Conservation (phyloP, 1,140 invertebrate genomes). For the Copidosoma floridanum region DNA sequence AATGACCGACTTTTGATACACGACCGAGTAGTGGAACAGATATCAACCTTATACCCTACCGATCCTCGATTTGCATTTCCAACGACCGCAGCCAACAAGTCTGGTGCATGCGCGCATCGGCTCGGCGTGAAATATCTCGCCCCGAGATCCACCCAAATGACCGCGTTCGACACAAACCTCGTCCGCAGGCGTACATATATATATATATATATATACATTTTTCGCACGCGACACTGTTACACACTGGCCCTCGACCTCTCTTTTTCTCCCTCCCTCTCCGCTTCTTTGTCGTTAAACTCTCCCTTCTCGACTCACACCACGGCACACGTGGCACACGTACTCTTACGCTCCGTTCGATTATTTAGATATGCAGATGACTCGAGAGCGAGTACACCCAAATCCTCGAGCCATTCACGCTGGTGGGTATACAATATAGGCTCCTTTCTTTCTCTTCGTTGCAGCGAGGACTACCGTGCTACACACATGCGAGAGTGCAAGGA, state of each 20-base stretch:
- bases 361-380: conserved; percentile 27
- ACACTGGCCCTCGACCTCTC: no score
- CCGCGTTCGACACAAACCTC: conserved; percentile 6
- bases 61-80: no score
- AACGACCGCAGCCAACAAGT: neutral
- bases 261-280: neutral
- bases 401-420: neutral
- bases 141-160: conserved; percentile 1
- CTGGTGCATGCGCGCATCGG: neutral
- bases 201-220: no score
- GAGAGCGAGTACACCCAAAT: neutral
- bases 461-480: neutral
- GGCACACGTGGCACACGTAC: no score
- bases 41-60: no score
- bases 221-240: conserved; percentile 9
- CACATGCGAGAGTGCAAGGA: neutral
- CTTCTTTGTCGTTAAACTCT: conserved; percentile 14
- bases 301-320: neutral
- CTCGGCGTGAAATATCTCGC: neutral
- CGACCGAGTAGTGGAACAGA: no score
- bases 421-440: neutral
- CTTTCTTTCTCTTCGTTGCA: no score
- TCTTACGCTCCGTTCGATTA: conserved; percentile 36
- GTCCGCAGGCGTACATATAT: no score
- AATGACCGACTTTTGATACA: no score